A percentile compares a stretch with the other conserved stretches of the same genome.
Evolutionary conservation across 2,113 vertebrate genomes (phyloP).

Genomic region (Gasterosteus nipponicus): DNA sequence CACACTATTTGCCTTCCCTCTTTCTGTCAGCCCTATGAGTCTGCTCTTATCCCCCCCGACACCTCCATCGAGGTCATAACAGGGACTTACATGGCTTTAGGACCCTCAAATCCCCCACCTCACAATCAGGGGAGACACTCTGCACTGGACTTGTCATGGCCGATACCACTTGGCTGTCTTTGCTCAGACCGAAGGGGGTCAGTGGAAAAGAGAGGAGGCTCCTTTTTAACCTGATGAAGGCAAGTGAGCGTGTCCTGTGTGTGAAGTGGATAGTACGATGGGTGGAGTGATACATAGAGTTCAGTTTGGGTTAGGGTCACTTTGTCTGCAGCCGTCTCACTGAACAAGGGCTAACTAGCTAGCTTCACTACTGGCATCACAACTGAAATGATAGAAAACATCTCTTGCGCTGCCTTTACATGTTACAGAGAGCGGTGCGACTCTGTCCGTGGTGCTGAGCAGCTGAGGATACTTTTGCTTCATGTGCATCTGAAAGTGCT

Average conservation of each 20-base stretch:
- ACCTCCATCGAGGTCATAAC: slow-evolving; percentile 87
- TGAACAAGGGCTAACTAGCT: not conserved
- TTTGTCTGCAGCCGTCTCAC: not conserved
- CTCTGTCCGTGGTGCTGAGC: not conserved
- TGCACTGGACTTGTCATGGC: slow-evolving; percentile 71
- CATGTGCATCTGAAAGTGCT: not conserved
- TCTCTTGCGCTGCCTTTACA: not conserved
- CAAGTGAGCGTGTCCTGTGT: not conserved
- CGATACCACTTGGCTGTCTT: slow-evolving; percentile 59
- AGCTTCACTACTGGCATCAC: not conserved
- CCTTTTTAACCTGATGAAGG: not conserved
- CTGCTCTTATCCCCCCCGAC: slow-evolving; percentile 86
- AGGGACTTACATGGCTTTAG: slow-evolving; percentile 76
- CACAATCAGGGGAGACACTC: slow-evolving; percentile 75
- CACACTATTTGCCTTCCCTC: slow-evolving; percentile 29
- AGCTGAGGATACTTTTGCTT: not conserved
- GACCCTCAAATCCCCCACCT: slow-evolving; percentile 27
- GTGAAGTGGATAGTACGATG: not conserved
- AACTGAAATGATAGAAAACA: not conserved
- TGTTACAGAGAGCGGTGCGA: not conserved
- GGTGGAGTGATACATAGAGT: not conserved
- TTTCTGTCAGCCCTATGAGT: slow-evolving; percentile 80
- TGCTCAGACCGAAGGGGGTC: not conserved
- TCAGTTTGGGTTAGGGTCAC: no score
- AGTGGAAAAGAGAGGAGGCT: not conserved